A percentile compares a stretch with the other conserved stretches of the same genome.
phyloP scores from a whole-genome alignment of 2,797 vertebrate species.

The Danio choprae region DNA sequence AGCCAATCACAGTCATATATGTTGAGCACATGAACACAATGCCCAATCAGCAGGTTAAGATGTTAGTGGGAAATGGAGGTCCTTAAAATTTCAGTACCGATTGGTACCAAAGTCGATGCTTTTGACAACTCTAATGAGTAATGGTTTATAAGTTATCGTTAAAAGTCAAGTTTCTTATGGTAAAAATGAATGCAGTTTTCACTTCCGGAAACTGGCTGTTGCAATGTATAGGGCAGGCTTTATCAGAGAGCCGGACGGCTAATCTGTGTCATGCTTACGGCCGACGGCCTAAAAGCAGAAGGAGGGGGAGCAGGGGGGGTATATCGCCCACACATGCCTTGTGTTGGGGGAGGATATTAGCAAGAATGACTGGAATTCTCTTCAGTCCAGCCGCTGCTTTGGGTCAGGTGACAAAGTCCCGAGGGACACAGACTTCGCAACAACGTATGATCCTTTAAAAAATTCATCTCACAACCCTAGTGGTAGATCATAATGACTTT shows the following conservation, averaged over 20 bases:
- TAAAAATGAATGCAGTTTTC: neutral
- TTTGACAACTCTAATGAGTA: no score
- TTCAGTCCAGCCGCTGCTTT: slow-evolving; percentile 57
- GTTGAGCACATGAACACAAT: no score
- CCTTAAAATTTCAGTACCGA: no score
- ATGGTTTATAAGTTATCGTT: neutral
- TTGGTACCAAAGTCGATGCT: no score
- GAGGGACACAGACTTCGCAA: slow-evolving; percentile 37
- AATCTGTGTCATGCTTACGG: slow-evolving; percentile 65
- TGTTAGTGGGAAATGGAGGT: no score
- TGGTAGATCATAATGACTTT: neutral
- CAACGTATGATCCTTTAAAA: slow-evolving; percentile 9
- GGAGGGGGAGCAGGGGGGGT: slow-evolving; percentile 47
- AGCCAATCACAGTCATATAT: no score
- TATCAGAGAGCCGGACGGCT: slow-evolving; percentile 48
- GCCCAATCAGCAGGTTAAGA: no score
- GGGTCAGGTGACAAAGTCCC: slow-evolving; percentile 62
- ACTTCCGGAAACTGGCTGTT: neutral
- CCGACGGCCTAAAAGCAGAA: slow-evolving; percentile 44
- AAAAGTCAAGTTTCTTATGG: neutral
- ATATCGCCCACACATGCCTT: slow-evolving; percentile 62
- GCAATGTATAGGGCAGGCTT: slow-evolving; percentile 27
- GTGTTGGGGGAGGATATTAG: slow-evolving; percentile 63
- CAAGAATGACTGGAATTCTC: slow-evolving; percentile 67
- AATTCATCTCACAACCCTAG: neutral